Conservation (phyloP, 2,888 invertebrate species). For the Limulus polyphemus region DNA sequence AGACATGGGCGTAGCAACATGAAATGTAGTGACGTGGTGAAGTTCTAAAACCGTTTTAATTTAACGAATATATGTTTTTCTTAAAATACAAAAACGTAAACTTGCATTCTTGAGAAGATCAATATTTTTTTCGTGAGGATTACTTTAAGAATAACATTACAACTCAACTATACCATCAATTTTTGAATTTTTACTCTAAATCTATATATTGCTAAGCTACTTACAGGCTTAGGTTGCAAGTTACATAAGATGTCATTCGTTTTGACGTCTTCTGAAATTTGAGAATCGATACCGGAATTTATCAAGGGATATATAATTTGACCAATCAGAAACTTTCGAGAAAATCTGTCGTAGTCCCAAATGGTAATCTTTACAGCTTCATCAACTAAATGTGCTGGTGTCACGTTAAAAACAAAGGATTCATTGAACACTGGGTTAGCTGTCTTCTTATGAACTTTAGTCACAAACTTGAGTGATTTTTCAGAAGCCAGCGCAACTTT, state of each 20-base stretch:
- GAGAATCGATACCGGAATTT: conserved; percentile 26
- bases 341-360: conserved; percentile 37
- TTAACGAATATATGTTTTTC: no score
- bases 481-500: conserved; percentile 35
- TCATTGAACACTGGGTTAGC: conserved; percentile 35
- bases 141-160: no score
- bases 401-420: conserved; percentile 30
- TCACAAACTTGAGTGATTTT: conserved; percentile 31
- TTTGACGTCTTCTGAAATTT: conserved; percentile 26
- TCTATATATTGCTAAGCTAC: no score
- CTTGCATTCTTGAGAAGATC: no score
- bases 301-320: conserved; percentile 34
- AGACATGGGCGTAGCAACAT: no score
- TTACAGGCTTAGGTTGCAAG: conserved; percentile 23
- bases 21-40: no score
- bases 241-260: conserved; percentile 32
- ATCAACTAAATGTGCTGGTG: conserved; percentile 13
- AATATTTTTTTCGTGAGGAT: no score
- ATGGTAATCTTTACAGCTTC: conserved; percentile 32
- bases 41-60: no score
- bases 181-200: no score
- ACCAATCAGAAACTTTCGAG: conserved; percentile 36
- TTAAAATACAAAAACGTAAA: no score
- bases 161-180: no score
- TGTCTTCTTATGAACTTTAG: conserved; percentile 33